phyloP scores from a whole-genome alignment of 2,797 vertebrate species.

The Synanceia verrucosa region DNA sequence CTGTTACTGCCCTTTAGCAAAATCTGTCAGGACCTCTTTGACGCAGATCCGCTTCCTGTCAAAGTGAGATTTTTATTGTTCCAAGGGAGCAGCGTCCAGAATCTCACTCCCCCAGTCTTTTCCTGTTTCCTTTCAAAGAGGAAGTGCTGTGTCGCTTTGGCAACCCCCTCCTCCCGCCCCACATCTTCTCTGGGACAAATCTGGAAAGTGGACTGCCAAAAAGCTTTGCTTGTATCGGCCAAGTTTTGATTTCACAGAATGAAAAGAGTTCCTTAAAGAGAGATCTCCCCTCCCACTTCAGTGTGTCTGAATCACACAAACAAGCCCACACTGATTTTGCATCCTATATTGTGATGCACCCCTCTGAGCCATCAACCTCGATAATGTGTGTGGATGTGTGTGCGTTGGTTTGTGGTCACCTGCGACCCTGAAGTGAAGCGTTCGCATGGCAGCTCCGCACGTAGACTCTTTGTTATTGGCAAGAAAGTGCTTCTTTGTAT shows the following conservation, averaged over 20 bases:
- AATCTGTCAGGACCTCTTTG: constrained; percentile 85
- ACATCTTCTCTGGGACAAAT: constrained; percentile 75
- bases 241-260: constrained; percentile 80
- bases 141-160: constrained; percentile 81
- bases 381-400: no score
- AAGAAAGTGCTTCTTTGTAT: constrained; percentile 58
- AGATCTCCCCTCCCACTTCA: constrained; percentile 47
- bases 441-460: constrained; percentile 73
- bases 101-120: constrained; percentile 88
- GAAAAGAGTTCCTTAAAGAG: constrained; percentile 69
- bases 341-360: constrained; percentile 32
- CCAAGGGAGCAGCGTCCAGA: constrained; percentile 78
- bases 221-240: constrained; percentile 53
- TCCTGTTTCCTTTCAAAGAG: constrained; percentile 93
- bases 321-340: constrained; percentile 35
- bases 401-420: constrained; percentile 56
- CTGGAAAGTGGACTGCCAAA: constrained; percentile 62
- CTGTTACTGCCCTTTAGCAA: constrained; percentile 79
- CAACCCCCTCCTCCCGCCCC: constrained; percentile 2
- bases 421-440: constrained; percentile 52
- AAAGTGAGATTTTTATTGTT: constrained; percentile 92
- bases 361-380: constrained; percentile 27
- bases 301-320: constrained; percentile 29
- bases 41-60: constrained; percentile 94
- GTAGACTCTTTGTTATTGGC: constrained; percentile 65